Evolutionary conservation across 1,140 invertebrate species (phyloP).

Genomic region (Drosophila mauritiana): DNA sequence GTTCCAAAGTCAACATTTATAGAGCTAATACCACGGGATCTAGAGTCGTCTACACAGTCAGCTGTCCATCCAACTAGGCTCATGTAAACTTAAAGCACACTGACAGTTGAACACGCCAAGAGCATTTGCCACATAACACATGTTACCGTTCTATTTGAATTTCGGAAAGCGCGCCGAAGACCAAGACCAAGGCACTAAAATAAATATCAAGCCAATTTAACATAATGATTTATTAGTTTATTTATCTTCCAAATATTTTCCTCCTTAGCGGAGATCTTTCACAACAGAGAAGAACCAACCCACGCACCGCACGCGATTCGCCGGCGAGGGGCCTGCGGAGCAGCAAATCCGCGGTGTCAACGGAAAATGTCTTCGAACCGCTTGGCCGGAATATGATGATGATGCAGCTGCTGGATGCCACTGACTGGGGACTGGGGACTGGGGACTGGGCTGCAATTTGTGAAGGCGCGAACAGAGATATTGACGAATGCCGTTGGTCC

Average conservation of each 20-base stretch:
- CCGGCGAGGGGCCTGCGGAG: conserved; percentile 1
- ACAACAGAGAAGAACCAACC: conserved; percentile 54
- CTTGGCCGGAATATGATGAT: conserved; percentile 19
- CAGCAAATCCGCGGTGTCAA: conserved; percentile 69
- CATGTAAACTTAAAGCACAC: conserved; percentile 60
- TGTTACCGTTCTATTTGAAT: conserved; percentile 76
- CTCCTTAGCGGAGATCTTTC: conserved; percentile 67
- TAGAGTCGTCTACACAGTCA: conserved; percentile 12
- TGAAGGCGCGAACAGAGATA: conserved; percentile 63
- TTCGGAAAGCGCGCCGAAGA: conserved; percentile 32
- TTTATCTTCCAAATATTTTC: conserved; percentile 76
- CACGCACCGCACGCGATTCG: conserved; percentile 30
- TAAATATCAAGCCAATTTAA: conserved; percentile 77
- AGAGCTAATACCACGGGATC: conserved; percentile 11
- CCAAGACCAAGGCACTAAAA: conserved; percentile 56
- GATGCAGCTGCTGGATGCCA: conserved; percentile 60
- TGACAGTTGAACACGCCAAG: conserved; percentile 69
- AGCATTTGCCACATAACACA: conserved; percentile 75
- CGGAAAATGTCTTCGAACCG: conserved; percentile 58
- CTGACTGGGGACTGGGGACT: conserved; percentile 33
- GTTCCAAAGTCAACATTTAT: not conserved
- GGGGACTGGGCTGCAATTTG: conserved; percentile 45
- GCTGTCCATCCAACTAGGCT: conserved; percentile 52
- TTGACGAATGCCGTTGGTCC: conserved; percentile 58
- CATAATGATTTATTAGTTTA: conserved; percentile 81